These are phyloP conservation scores for Gymnogyps californianus DNA, from an alignment of 2,113 vertebrate species.

Conservation along the genomic window DNA sequence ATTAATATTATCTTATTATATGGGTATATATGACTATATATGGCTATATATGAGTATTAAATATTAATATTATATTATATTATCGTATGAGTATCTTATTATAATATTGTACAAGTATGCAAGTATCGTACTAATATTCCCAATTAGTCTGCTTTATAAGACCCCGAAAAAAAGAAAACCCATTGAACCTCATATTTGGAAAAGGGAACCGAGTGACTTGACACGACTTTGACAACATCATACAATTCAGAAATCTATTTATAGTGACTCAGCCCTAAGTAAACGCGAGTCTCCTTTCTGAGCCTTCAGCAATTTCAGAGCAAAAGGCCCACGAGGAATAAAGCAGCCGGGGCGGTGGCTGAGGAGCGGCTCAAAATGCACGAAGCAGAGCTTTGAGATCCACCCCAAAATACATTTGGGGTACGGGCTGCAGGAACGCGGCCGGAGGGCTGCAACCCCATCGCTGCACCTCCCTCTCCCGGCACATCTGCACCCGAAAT, in stretches of 20 bases:
- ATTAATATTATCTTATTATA: not conserved
- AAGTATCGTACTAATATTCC: not conserved
- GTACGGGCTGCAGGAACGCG: accelerated
- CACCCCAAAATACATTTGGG: not conserved
- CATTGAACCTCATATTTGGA: accelerated
- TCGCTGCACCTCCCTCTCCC: accelerated
- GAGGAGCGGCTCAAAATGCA: not conserved
- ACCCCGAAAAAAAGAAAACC: accelerated
- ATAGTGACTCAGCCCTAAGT: not conserved
- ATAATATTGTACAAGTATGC: too few species aligned
- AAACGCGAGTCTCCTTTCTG: accelerated
- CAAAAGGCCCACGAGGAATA: accelerated
- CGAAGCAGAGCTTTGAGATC: not conserved
- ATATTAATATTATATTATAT: too few species aligned
- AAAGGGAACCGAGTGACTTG: not conserved
- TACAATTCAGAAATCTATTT: not conserved
- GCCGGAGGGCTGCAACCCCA: not conserved
- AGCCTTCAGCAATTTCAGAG: not conserved
- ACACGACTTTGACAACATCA: too few species aligned
- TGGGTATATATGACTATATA: too few species aligned
- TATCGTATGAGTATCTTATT: too few species aligned
- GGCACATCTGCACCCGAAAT: not conserved
- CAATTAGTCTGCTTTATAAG: not conserved
- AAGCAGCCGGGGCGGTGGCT: not conserved
- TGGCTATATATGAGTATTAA: not conserved